Evolutionary conservation across 2,888 invertebrate species (phyloP).

Genomic region (Plebejus argus): DNA sequence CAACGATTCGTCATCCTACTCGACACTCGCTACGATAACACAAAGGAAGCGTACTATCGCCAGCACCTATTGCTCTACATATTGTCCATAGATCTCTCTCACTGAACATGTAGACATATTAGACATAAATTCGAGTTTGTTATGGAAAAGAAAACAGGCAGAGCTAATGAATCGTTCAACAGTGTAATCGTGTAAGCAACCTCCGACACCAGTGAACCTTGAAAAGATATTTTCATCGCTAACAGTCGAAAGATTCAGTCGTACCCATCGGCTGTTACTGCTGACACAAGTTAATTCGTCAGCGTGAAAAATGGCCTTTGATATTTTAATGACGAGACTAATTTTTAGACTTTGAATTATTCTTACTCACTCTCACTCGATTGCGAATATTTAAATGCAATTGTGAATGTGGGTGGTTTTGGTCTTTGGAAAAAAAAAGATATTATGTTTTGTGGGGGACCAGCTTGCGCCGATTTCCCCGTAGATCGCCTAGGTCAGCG

Average conservation of each 20-base stretch:
- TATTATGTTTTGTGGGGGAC: too few species aligned
- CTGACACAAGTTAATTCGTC: background rate
- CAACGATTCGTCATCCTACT: background rate
- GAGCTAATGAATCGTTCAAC: conserved; percentile 26
- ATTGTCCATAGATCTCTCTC: background rate
- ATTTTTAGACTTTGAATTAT: background rate
- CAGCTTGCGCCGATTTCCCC: too few species aligned
- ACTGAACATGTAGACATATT: background rate
- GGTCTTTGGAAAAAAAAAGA: too few species aligned
- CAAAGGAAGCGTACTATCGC: background rate
- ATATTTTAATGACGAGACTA: background rate
- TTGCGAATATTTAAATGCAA: too few species aligned
- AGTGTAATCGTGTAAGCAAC: conserved; percentile 26
- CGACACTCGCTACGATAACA: background rate
- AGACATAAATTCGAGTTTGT: background rate
- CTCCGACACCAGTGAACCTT: conserved; percentile 15
- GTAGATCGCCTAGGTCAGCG: too few species aligned
- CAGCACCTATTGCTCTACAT: background rate
- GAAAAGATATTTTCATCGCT: conserved; percentile 26
- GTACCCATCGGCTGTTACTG: background rate
- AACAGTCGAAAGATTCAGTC: conserved; percentile 14
- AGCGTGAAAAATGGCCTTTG: background rate
- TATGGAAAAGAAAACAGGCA: conserved; percentile 22
- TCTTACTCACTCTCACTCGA: too few species aligned
- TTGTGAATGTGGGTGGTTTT: too few species aligned